Base-by-base conservation (phyloP, 2,888 invertebrate species). In the Andrena minutula region DNA sequence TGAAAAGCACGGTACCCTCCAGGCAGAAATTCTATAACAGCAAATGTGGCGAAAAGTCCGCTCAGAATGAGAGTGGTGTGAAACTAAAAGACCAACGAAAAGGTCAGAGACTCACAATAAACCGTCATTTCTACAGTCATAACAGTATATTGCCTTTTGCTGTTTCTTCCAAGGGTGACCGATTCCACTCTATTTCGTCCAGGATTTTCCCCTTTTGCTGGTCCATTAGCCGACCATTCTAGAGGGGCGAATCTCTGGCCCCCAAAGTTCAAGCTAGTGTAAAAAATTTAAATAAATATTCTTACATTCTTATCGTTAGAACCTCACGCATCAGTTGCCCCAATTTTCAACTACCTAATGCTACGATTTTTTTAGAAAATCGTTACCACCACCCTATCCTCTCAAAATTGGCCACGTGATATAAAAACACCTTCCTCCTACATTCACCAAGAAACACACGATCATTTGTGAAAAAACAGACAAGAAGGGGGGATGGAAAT, bases 261-360 rank as follows among this genome's bases (percentile, higher is more conserved):
- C 47, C 53, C 4, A 23, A n/a, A 28, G 65, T 68, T 26, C 53
- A 61, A 65, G 65, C 68, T 20, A 63, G 61, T 76, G 76, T 75
- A 63, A 49, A 41, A 69, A 71, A 20, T 71, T 72, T 71, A 32
- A 51, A 49, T 20, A 32, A 51, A 49, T n/a, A 30, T 53, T 23
- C 56, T 64, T 58, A 58, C 51, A 47, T 72, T 75, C 23, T 68
- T 30, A 41, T 60, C 49, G 41, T 41, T 41, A 20, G 5, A 51
- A 71, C 56, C 56, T 71, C 51, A 69, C 47, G 56, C 51, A 68
- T 76, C 75, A 76, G 72, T 1, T 41, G 41, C 16, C 41, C 41
- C 16, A 16, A 41, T 16, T 41, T 41, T 41, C 4, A 4, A 4
- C 16, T 16, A 16, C 12, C 41, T 12, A 41, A 12, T 16, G 16